These are phyloP conservation scores for Ceratina japonica DNA, from an alignment of 1,140 invertebrate species.

Conservation along the genomic window DNA sequence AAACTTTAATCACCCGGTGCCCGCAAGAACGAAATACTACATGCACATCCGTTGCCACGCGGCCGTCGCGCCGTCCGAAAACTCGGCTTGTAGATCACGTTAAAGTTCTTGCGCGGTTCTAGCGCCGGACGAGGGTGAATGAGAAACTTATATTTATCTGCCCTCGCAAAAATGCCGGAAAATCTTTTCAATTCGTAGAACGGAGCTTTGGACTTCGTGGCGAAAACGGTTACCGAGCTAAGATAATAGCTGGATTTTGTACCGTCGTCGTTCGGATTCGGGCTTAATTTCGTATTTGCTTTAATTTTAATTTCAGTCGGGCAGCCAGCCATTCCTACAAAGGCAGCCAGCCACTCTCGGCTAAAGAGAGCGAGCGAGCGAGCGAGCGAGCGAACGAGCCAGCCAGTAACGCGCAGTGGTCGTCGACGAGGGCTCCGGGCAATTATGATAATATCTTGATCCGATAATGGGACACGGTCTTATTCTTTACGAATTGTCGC, in stretches of 20 bases:
- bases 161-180: neutral
- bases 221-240: neutral
- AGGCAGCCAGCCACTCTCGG: neutral
- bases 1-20: slow-evolving; percentile 43
- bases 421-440: slow-evolving; percentile 45
- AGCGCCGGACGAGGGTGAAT: neutral
- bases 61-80: slow-evolving; percentile 48
- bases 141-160: neutral
- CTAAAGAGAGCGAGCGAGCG: neutral
- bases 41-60: slow-evolving; percentile 37
- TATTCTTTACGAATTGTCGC: slow-evolving; percentile 64
- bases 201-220: neutral
- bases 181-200: slow-evolving; percentile 30
- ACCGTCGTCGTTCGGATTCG: neutral
- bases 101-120: slow-evolving; percentile 59
- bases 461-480: slow-evolving; percentile 65
- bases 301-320: slow-evolving; percentile 52
- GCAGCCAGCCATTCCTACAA: slow-evolving; percentile 1
- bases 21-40: slow-evolving; percentile 47
- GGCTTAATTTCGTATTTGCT: slow-evolving; percentile 56
- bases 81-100: slow-evolving; percentile 62
- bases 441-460: slow-evolving; percentile 68
- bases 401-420: too few relatives aligned
- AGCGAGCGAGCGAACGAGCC: slow-evolving; percentile 26
- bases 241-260: neutral